Percentiles rank a stretch among this genome's conserved stretches.
Evolutionary conservation across 2,888 invertebrate species (phyloP).

Genomic region (Entomobrya proxima): DNA sequence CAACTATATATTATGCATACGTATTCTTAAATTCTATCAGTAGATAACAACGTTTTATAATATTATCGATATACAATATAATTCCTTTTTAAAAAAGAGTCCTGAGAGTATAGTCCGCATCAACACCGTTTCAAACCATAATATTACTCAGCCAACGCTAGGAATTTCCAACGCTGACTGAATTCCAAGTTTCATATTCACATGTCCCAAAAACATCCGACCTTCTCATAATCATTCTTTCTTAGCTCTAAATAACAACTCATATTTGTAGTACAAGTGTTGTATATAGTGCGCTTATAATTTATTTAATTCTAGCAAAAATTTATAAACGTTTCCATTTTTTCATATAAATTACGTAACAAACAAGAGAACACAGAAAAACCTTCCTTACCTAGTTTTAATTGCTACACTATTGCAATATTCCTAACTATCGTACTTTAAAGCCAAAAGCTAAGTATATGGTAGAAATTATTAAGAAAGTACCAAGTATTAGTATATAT

Average conservation of each 20-base stretch:
- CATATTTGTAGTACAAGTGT: neutral
- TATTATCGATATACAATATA: neutral
- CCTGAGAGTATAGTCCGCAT: constrained; percentile 49
- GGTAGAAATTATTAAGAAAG: constrained; percentile 22
- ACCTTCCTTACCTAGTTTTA: neutral
- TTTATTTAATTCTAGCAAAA: neutral
- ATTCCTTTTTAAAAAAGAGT: constrained; percentile 24
- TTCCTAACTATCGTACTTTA: neutral
- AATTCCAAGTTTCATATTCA: constrained; percentile 10
- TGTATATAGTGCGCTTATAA: constrained; percentile 5
- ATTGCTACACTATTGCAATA: neutral
- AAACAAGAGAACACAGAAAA: constrained; percentile 34
- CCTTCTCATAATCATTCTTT: neutral
- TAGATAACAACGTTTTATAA: constrained; percentile 32
- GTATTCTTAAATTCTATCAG: neutral
- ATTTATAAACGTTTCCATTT: neutral
- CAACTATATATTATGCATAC: neutral
- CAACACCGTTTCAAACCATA: constrained; percentile 10
- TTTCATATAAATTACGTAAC: constrained; percentile 33
- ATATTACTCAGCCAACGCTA: neutral
- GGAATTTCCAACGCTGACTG: neutral
- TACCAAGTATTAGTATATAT: neutral
- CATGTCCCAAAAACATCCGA: constrained; percentile 9
- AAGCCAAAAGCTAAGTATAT: constrained; percentile 20
- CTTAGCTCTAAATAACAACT: neutral